Evolutionary conservation across 2,113 vertebrate genomes (phyloP).

Genomic region (Corythornis vintsioides): DNA sequence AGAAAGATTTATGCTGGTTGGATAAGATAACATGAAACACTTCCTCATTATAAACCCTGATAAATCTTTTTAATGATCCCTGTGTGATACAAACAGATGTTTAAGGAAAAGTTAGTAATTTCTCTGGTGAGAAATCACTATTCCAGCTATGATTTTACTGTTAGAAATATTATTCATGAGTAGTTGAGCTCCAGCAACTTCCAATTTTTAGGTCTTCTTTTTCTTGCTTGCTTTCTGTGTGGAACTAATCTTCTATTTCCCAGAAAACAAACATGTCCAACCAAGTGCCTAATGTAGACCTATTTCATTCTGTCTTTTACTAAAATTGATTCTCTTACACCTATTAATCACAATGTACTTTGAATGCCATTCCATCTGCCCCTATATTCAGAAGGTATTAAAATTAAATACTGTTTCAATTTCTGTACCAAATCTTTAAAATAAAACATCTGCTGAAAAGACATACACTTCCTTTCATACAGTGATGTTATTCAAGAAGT

Average conservation of each 20-base stretch:
- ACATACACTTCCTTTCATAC: background rate
- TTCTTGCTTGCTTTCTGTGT: background rate
- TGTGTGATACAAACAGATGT: background rate
- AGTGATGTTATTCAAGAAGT: background rate
- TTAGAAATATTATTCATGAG: background rate
- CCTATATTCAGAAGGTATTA: background rate
- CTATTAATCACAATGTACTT: background rate
- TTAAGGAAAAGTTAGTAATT: background rate
- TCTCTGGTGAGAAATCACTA: background rate
- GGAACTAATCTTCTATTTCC: background rate
- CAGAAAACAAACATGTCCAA: background rate
- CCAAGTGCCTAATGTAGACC: background rate
- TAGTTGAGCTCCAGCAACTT: background rate
- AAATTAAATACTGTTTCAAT: background rate
- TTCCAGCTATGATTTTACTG: background rate
- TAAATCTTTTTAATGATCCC: background rate
- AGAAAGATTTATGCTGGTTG: background rate
- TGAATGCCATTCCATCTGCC: background rate
- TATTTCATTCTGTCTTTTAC: background rate
- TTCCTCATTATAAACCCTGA: background rate
- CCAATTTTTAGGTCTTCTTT: background rate
- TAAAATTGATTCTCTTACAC: background rate
- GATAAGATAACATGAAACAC: background rate
- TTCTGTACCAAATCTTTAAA: background rate
- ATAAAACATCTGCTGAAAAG: background rate